Evolutionary conservation across 2,797 vertebrate genomes (phyloP), one percentile per base, ranked within the genome.

Genomic region (Coreius guichenoti): DNA sequence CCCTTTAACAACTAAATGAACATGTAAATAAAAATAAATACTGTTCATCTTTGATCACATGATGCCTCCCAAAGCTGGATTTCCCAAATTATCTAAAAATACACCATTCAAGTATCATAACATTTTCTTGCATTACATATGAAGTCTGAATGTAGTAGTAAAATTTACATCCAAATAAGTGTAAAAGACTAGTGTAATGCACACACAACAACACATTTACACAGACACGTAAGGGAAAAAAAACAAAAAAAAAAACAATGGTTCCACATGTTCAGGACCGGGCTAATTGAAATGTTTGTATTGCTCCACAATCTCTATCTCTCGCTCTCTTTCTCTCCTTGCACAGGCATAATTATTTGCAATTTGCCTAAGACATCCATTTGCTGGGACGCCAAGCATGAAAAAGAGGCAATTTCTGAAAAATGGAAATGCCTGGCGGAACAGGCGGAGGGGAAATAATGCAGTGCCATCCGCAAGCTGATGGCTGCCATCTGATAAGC

Each of bases 281-380:
- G 94, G 94, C 96, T 98, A 98, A 98, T 97, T 98, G 96, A 96
- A 96, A 96, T 98, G 97, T 98, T 98, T 98, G 96, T 96, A 96
- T 97, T 98, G 96, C 96, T 96, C 95, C 95, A 96, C 89, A 90
- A 86, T 92, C 92, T 89, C 89, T 11, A 43, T 90, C 88, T 91
- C 88, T 91, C 90, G 89, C 92, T 93, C 84, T 94, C 93, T 84
- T 73, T 88, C 65, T 72, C 86, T 68, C 90, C 92, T 90, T 96
- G 95, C 97, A 93, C 96, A 97, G 96, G 96, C 96, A 95, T 98
- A 99, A 99, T 99, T 99, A 99, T 98, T 99, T 99, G 98, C 98
- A 98, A 99, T 99, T 99, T 99, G 98, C 97, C 97, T 98, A 99
- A 99, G 97, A 99, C 95, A 96, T 98, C 97, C 98, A 99, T 99